Evolutionary conservation across 92 coral and sea anemone species (phyloP), one percentile per base, ranked within the genome.

Genomic region (Muricea muricata): DNA sequence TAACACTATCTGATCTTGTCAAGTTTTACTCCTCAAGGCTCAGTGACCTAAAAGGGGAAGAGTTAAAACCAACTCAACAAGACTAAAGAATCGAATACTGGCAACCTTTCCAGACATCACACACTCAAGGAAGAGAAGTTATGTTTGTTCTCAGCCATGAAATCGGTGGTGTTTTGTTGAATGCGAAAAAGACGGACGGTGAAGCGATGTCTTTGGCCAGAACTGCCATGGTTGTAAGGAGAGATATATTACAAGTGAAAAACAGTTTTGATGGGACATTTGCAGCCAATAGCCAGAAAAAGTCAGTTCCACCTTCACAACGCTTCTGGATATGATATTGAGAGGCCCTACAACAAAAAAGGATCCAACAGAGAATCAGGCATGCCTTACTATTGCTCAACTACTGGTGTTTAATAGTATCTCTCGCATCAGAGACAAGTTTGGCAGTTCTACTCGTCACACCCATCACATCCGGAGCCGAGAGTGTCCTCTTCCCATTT

Each of bases 371-470:
- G 55, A 89, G 11, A 83, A 72, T 39, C 92, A 90, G 78, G 92
- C 93, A 9, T 87, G 92, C 24, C 79, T 90, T 14, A 41, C 93
- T 1, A 72, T 92, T 52, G 68, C 93, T 6, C 93, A 92, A 63
- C 75, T 92, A 12, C 40, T 92, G 20, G 84, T 80, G 13, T 87
- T 93, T 25, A 90, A 89, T 87, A 75, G 81, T 47, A 45, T 85
- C 11, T 54, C 84, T 32, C 87, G 86, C n/a, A n/a, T n/a, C n/a
- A n/a, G n/a, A n/a, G n/a, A n/a, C n/a, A n/a, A n/a, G n/a, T n/a
- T n/a, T n/a, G n/a, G n/a, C n/a, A n/a, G n/a, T n/a, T n/a, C n/a
- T n/a, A n/a, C n/a, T n/a, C n/a, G n/a, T n/a, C n/a, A n/a, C n/a
- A 48, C 13, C 2, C 56, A 48, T 10, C 92, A 85, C 47, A 72